Percentiles rank a stretch among this genome's conserved stretches.
These are phyloP conservation scores for Drosophila emarginata DNA, from an alignment of 2,888 invertebrate genomes.

Conservation along the genomic window DNA sequence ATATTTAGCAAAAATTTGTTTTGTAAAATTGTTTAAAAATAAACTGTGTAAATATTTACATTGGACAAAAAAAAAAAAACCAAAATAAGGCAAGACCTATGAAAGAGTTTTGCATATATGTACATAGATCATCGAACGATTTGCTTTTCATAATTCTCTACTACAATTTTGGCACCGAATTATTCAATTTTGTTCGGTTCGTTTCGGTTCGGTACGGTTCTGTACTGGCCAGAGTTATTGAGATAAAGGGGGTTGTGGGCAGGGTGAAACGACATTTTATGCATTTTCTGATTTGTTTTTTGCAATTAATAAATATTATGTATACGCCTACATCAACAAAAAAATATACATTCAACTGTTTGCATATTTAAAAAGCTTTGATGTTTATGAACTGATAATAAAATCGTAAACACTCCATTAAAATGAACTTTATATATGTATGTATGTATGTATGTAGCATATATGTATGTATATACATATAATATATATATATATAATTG, in stretches of 20 bases:
- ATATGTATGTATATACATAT: not conserved
- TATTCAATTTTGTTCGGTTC: not conserved
- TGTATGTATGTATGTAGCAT: not conserved
- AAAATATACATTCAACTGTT: not conserved
- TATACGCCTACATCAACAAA: slow-evolving; percentile 4
- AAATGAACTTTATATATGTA: not conserved
- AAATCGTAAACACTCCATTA: slow-evolving; percentile 22
- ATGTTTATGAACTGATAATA: slow-evolving; percentile 40
- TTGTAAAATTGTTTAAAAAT: slow-evolving; percentile 58
- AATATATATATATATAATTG: too few relatives aligned
- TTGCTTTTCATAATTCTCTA: slow-evolving; percentile 35
- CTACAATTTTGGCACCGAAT: slow-evolving; percentile 30
- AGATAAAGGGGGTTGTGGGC: not conserved
- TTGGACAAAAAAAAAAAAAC: slow-evolving; percentile 42
- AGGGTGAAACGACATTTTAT: slow-evolving; percentile 21
- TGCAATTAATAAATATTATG: slow-evolving; percentile 31
- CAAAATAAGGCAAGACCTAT: slow-evolving; percentile 21
- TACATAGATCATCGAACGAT: slow-evolving; percentile 14
- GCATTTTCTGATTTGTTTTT: slow-evolving; percentile 16
- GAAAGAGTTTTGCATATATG: slow-evolving; percentile 20
- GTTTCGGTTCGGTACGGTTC: not conserved
- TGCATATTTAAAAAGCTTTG: not conserved
- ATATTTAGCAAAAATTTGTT: slow-evolving; percentile 10
- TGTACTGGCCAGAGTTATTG: not conserved
- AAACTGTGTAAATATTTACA: slow-evolving; percentile 72